These are phyloP conservation scores for Turdus rufiventris DNA, from an alignment of 2,113 vertebrate genomes.

Conservation along the genomic window DNA sequence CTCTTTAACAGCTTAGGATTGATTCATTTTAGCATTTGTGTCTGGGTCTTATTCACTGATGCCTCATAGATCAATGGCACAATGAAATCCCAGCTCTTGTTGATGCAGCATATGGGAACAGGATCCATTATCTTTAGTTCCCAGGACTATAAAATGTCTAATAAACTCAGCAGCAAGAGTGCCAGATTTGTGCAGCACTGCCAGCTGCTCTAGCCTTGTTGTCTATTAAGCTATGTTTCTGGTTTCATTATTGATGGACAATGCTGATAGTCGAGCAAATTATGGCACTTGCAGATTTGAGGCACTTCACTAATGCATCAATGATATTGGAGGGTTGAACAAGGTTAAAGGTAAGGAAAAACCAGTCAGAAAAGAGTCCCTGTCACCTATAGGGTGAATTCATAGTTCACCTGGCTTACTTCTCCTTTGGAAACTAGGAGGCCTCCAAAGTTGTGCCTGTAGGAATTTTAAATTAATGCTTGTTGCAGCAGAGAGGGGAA, in stretches of 20 bases:
- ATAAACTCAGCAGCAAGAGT: slow-evolving; percentile 57
- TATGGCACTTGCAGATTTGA: not conserved
- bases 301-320: not conserved
- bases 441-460: not conserved
- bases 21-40: slow-evolving; percentile 37
- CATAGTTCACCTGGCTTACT: not conserved
- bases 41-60: slow-evolving; percentile 1
- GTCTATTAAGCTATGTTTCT: slow-evolving; percentile 48
- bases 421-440: not conserved
- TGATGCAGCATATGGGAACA: slow-evolving; percentile 40
- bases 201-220: slow-evolving; percentile 56
- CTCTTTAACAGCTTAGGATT: slow-evolving; percentile 33
- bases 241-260: slow-evolving; percentile 49
- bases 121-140: slow-evolving; percentile 61
- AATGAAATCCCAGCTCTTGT: slow-evolving; percentile 27
- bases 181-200: slow-evolving; percentile 36
- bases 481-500: not conserved
- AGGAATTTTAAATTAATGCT: not conserved
- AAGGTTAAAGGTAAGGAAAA: not conserved
- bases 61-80: slow-evolving; percentile 24
- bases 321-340: not conserved
- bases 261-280: not conserved
- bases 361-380: not conserved
- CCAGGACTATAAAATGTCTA: slow-evolving; percentile 62
- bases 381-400: not conserved